A percentile compares a stretch with the other conserved stretches of the same genome.
phyloP scores from a whole-genome alignment of 2,888 invertebrate species.

The Hypolimnas misippus region DNA sequence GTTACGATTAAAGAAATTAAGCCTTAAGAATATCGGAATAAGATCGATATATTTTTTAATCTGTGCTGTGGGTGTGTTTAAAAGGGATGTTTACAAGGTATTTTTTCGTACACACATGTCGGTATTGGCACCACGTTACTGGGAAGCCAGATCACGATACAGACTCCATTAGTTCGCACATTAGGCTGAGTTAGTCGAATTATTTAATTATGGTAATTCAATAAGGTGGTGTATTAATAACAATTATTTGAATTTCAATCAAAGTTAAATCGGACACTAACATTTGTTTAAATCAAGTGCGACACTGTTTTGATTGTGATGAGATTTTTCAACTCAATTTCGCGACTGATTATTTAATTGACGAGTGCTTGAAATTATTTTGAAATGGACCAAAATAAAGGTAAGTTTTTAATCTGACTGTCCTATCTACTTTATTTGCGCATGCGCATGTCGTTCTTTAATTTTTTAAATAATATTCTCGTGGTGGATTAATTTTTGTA shows the following conservation, averaged over 20 bases:
- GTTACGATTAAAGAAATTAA: constrained; percentile 43
- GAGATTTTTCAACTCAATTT: constrained; percentile 31
- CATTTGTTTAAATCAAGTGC: constrained; percentile 62
- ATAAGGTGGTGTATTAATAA: constrained; percentile 81
- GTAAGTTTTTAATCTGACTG: constrained; percentile 51
- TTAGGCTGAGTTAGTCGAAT: constrained; percentile 81
- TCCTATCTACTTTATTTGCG: background rate
- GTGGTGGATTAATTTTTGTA: background rate
- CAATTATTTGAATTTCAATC: constrained; percentile 66
- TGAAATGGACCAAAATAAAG: constrained; percentile 73
- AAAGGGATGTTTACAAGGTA: constrained; percentile 54
- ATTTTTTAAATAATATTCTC: background rate
- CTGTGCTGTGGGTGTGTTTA: constrained; percentile 59
- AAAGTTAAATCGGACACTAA: constrained; percentile 56
- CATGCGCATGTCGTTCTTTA: background rate
- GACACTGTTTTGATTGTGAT: constrained; percentile 56
- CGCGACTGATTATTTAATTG: constrained; percentile 5
- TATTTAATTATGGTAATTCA: constrained; percentile 83
- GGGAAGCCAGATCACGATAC: constrained; percentile 76
- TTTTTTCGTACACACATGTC: constrained; percentile 74
- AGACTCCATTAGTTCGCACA: constrained; percentile 82
- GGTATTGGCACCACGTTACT: constrained; percentile 57
- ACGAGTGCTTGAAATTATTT: constrained; percentile 20
- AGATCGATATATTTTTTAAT: constrained; percentile 44
- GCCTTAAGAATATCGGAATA: constrained; percentile 49